Conservation (phyloP, 2,797 vertebrate species). For the Microchirus variegatus region DNA sequence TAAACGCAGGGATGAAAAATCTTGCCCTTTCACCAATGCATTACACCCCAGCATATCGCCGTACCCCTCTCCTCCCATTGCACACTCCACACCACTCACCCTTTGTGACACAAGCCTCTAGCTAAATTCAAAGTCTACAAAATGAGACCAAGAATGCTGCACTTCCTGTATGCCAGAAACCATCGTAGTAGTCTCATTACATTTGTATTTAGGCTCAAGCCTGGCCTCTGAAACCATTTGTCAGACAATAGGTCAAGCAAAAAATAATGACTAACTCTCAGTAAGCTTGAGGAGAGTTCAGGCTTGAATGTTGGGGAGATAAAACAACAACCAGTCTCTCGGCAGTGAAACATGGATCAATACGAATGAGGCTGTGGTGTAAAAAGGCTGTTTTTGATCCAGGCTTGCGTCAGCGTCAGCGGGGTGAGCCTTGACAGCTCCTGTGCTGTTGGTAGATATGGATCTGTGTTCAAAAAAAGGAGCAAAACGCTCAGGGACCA, state of each 20-base stretch:
- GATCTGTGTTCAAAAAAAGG: constrained; percentile 78
- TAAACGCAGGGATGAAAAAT: constrained; percentile 83
- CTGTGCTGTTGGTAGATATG: constrained; percentile 78
- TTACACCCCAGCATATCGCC: constrained; percentile 75
- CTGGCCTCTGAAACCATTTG: constrained; percentile 53
- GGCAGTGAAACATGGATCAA: constrained; percentile 80
- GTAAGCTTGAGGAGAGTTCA: constrained; percentile 74
- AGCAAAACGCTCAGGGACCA: constrained; percentile 78
- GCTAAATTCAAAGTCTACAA: constrained; percentile 72
- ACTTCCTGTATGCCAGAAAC: constrained; percentile 70
- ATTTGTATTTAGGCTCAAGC: constrained; percentile 74
- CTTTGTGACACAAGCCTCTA: constrained; percentile 76
- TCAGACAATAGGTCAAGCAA: constrained; percentile 72
- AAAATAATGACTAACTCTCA: constrained; percentile 78
- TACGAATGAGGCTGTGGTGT: constrained; percentile 72
- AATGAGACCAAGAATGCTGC: constrained; percentile 70
- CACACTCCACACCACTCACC: constrained; percentile 73
- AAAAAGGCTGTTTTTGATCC: constrained; percentile 82
- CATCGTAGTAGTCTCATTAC: constrained; percentile 77
- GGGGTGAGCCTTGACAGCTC: constrained; percentile 81
- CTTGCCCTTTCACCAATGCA: constrained; percentile 79
- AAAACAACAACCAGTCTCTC: constrained; percentile 80
- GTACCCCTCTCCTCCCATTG: constrained; percentile 64
- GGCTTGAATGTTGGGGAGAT: constrained; percentile 74
- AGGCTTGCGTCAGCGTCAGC: constrained; percentile 70